Percentiles rank a stretch among this genome's conserved stretches.
Evolutionary conservation across 2,888 invertebrate genomes (phyloP).

Genomic region (Hetaerina titia): DNA sequence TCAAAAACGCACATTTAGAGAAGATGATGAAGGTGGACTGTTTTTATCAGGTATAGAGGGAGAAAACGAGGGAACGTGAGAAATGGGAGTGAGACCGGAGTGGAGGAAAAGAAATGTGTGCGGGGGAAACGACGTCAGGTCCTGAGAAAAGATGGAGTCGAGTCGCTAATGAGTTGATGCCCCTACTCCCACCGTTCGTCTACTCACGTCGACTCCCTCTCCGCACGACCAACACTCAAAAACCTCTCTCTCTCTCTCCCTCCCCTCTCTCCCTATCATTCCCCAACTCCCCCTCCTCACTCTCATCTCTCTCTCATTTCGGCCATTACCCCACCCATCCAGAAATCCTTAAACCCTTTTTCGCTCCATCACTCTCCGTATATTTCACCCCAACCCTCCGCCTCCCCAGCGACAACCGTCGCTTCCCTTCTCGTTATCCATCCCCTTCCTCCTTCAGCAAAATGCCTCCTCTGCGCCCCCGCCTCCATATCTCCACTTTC

Average conservation of each 20-base stretch:
- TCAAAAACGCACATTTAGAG: too few species aligned
- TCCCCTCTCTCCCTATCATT: not conserved
- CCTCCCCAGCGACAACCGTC: too few species aligned
- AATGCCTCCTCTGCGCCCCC: not conserved
- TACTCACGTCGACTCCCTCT: not conserved
- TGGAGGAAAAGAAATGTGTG: not conserved
- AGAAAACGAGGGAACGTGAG: not conserved
- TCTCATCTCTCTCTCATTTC: not conserved
- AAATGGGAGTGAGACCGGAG: not conserved
- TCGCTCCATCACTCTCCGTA: too few species aligned
- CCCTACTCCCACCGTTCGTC: not conserved
- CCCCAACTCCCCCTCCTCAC: not conserved
- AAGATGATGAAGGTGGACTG: not conserved
- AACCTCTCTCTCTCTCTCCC: not conserved
- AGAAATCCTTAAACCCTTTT: too few species aligned
- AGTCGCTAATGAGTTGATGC: slow-evolving; percentile 46
- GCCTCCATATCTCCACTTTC: not conserved
- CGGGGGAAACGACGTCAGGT: not conserved
- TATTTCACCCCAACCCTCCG: too few species aligned
- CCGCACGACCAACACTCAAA: not conserved
- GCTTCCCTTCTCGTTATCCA: not conserved
- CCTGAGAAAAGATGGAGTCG: not conserved
- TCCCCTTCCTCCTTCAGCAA: not conserved
- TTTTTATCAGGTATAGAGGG: not conserved
- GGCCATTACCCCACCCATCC: not conserved